These are phyloP conservation scores for Pseudochaenichthys georgianus DNA, from an alignment of 2,797 vertebrate genomes.

Conservation along the genomic window DNA sequence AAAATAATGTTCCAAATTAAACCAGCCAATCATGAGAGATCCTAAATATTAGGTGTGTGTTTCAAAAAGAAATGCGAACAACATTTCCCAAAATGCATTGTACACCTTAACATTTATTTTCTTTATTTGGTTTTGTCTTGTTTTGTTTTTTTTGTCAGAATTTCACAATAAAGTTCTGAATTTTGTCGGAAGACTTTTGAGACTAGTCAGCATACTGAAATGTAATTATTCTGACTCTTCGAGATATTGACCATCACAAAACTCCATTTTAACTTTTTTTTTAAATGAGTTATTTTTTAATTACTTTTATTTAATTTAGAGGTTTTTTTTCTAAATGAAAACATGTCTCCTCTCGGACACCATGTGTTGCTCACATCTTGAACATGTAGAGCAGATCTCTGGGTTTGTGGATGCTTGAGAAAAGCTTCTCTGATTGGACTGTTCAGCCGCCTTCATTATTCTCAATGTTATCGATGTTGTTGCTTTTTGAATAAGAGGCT, in stretches of 20 bases:
- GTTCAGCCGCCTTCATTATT: slow-evolving; percentile 25
- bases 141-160: neutral
- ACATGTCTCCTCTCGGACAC: neutral
- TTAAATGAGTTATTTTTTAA: neutral
- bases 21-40: neutral
- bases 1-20: neutral
- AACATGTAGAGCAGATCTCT: neutral
- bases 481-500: slow-evolving; percentile 50
- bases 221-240: too few relatives aligned
- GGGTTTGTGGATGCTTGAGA: neutral
- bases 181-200: too few relatives aligned
- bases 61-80: neutral
- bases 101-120: neutral
- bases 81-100: slow-evolving; percentile 18
- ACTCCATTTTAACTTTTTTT: too few relatives aligned
- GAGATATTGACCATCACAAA: too few relatives aligned
- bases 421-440: slow-evolving; percentile 10
- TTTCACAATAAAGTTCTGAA: slow-evolving; percentile 20
- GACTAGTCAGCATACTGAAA: too few relatives aligned
- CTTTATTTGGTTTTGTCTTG: neutral
- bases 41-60: too few relatives aligned
- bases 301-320: neutral
- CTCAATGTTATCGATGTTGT: slow-evolving; percentile 46
- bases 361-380: neutral
- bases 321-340: too few relatives aligned